These are phyloP conservation scores for Ladona fulva DNA, from an alignment of 1,140 invertebrate genomes.

Conservation along the genomic window DNA sequence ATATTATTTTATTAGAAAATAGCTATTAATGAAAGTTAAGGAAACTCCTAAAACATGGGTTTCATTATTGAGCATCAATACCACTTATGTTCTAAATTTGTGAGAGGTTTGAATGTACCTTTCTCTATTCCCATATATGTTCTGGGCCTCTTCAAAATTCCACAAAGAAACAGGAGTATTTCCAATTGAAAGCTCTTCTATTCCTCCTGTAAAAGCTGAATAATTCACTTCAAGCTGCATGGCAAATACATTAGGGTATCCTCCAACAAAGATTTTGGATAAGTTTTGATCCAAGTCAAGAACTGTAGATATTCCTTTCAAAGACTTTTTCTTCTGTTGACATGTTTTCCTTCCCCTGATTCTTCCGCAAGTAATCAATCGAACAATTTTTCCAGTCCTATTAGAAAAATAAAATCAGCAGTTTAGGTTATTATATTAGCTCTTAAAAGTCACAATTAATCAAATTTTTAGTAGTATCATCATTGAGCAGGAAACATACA, in stretches of 20 bases:
- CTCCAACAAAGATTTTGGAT: not conserved
- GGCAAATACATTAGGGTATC: not conserved
- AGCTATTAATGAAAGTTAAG: no score
- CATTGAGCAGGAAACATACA: no score
- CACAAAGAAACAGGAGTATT: not conserved
- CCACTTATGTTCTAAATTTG: no score
- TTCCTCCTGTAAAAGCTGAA: not conserved
- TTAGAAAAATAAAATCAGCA: no score
- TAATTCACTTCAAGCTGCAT: not conserved
- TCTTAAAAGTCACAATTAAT: no score
- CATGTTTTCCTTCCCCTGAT: not conserved
- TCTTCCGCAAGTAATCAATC: not conserved
- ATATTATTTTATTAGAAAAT: no score
- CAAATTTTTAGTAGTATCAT: no score
- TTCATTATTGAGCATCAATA: no score
- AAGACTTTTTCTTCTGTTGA: not conserved
- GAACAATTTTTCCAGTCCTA: not conserved
- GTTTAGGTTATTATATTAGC: no score
- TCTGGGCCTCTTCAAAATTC: not conserved
- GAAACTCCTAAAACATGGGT: no score
- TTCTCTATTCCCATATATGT: not conserved
- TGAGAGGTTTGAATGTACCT: not conserved
- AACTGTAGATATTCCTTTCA: not conserved
- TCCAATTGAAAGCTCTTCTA: not conserved
- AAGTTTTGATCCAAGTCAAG: not conserved